A percentile compares a stretch with the other conserved stretches of the same genome.
Conservation (phyloP, 1,140 invertebrate genomes). For the Lucilia cuprina region DNA sequence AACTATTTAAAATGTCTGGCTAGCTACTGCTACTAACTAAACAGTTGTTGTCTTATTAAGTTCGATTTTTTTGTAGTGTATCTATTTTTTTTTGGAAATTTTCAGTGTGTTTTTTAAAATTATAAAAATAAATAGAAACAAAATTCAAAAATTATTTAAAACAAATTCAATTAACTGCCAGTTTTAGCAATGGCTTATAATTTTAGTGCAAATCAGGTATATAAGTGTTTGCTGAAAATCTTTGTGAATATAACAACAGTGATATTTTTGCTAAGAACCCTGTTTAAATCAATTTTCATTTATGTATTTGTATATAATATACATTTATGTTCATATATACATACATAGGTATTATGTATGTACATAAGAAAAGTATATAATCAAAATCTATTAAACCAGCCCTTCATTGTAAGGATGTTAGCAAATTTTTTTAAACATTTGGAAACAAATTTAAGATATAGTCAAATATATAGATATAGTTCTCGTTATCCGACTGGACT, state of each 20-base stretch:
- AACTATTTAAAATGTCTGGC: neutral
- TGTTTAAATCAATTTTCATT: neutral
- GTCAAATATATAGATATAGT: too few relatives aligned
- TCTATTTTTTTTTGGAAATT: neutral
- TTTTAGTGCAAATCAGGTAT: conserved; percentile 50
- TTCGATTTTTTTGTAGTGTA: neutral
- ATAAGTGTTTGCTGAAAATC: neutral
- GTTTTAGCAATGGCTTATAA: conserved; percentile 41
- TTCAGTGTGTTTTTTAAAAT: neutral
- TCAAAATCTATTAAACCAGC: too few relatives aligned
- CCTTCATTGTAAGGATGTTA: too few relatives aligned
- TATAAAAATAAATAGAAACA: neutral
- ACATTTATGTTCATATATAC: neutral
- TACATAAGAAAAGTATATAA: too few relatives aligned
- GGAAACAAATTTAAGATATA: too few relatives aligned
- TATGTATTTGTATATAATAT: neutral
- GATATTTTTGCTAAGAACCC: neutral
- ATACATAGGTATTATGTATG: too few relatives aligned
- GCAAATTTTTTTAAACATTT: too few relatives aligned
- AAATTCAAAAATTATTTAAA: neutral
- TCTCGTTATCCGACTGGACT: too few relatives aligned
- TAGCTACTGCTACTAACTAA: neutral
- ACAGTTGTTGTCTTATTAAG: conserved; percentile 3
- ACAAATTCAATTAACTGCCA: neutral
- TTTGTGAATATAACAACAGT: neutral